Conservation (phyloP, 2,888 invertebrate genomes). For the Rosalia funebris region DNA sequence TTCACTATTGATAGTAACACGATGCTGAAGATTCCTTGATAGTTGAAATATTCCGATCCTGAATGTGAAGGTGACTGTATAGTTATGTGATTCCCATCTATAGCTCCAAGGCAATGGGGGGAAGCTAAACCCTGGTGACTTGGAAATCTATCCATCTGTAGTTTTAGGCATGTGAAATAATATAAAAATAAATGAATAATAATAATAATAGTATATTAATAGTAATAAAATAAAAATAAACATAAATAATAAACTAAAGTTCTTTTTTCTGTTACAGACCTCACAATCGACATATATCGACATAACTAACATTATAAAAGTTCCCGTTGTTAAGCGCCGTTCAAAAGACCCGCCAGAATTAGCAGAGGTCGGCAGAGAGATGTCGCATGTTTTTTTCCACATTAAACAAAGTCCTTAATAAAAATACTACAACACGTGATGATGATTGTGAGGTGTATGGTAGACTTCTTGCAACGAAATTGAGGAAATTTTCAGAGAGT, state of each 20-base stretch:
- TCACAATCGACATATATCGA: too few species aligned
- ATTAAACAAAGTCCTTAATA: constrained; percentile 4
- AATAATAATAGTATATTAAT: too few species aligned
- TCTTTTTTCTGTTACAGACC: constrained; percentile 8
- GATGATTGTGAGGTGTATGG: constrained; percentile 2
- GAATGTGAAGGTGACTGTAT: constrained; percentile 46
- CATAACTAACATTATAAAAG: too few species aligned
- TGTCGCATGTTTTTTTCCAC: background rate
- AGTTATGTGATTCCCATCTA: constrained; percentile 54
- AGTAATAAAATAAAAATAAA: constrained; percentile 8
- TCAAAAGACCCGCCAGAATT: background rate
- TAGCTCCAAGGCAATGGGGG: constrained; percentile 28
- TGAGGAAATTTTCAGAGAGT: background rate
- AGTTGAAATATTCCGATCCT: constrained; percentile 51
- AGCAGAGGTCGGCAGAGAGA: background rate
- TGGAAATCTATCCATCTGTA: constrained; percentile 25
- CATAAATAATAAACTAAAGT: background rate
- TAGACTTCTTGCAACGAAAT: background rate
- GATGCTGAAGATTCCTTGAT: constrained; percentile 50
- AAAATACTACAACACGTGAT: background rate
- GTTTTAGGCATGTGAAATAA: constrained; percentile 29
- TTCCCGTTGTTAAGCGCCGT: background rate
- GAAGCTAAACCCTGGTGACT: constrained; percentile 24
- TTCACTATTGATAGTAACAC: constrained; percentile 51
- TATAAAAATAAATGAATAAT: too few species aligned